These are phyloP conservation scores for Prionace glauca DNA, from an alignment of 2,797 vertebrate genomes.

Conservation along the genomic window DNA sequence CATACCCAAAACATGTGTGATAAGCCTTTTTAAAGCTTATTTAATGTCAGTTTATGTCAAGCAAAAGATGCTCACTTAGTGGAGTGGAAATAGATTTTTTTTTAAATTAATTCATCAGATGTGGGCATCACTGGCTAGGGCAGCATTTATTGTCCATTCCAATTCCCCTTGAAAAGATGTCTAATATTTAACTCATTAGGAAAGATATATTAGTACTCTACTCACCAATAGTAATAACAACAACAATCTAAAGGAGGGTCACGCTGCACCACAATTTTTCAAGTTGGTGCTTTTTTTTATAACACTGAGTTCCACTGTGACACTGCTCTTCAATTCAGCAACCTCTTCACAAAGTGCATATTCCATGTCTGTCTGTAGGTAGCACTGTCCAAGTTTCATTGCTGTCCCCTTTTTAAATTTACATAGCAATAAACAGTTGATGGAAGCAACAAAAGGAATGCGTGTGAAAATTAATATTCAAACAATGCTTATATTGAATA, in stretches of 20 bases:
- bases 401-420: neutral
- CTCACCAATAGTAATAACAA: neutral
- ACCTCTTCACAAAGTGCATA: neutral
- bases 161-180: no score
- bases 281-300: neutral
- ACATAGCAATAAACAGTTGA: slow-evolving; percentile 16
- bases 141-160: no score
- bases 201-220: neutral
- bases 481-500: neutral
- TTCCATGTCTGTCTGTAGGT: neutral
- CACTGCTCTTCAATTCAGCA: neutral
- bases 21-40: neutral
- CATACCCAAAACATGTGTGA: neutral
- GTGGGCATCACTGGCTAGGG: no score
- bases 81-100: neutral
- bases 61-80: neutral
- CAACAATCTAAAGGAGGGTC: neutral
- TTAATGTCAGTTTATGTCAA: neutral
- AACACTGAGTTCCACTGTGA: neutral
- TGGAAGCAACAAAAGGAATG: slow-evolving; percentile 25
- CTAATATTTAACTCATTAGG: neutral
- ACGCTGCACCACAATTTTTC: neutral
- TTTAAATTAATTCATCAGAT: no score
- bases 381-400: slow-evolving; percentile 13
- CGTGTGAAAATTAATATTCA: neutral